These are phyloP conservation scores for Equus przewalskii DNA, from an alignment of 2,113 vertebrate genomes.

Conservation along the genomic window DNA sequence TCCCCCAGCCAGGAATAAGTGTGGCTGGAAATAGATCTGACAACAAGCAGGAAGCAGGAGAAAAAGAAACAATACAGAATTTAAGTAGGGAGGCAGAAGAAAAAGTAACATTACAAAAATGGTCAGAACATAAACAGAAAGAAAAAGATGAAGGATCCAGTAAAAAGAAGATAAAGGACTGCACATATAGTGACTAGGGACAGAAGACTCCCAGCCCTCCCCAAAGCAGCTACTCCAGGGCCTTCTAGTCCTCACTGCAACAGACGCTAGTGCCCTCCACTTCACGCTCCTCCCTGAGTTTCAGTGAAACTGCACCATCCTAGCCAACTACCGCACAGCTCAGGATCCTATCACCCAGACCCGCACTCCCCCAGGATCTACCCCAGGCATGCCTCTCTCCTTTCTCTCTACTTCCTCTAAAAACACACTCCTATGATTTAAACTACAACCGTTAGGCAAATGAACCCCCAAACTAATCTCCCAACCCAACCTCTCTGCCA, in stretches of 20 bases:
- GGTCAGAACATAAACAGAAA: not conserved
- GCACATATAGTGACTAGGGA: not conserved
- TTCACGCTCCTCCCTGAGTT: not conserved
- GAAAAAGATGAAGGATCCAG: not conserved
- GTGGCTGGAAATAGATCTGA: not conserved
- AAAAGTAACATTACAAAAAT: not conserved
- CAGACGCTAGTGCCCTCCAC: not conserved
- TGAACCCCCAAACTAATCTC: not conserved
- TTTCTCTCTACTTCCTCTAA: not conserved
- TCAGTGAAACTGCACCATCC: not conserved
- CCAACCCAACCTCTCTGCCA: not conserved
- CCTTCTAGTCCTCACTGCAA: not conserved
- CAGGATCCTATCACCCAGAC: not conserved
- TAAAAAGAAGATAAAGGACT: not conserved
- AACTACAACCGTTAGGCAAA: slow-evolving; percentile 5
- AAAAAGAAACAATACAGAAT: not conserved
- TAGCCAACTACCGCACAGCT: not conserved
- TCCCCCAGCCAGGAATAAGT: not conserved
- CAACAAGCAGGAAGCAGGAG: not conserved
- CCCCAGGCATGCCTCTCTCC: not conserved
- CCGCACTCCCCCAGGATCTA: not conserved
- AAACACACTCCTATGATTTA: not conserved
- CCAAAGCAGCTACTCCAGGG: not conserved
- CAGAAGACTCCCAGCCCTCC: not conserved
- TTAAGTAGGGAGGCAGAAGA: not conserved